Conservation (phyloP, 2,113 vertebrate species). For the Tringa solitaria region DNA sequence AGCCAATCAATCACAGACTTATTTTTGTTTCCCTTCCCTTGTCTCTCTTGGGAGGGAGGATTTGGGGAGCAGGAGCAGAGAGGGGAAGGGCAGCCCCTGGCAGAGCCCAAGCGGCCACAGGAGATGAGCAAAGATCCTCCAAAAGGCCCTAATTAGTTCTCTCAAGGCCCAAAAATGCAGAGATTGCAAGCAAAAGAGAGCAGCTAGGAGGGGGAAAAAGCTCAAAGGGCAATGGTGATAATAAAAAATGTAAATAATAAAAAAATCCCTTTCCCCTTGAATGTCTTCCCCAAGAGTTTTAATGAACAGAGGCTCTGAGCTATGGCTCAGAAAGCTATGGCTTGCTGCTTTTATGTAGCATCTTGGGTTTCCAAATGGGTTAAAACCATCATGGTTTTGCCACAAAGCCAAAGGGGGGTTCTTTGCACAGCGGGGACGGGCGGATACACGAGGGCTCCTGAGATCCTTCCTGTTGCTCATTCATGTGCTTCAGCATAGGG, state of each 20-base stretch:
- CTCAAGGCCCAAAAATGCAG: background rate
- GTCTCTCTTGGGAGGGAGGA: background rate
- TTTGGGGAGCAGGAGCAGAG: background rate
- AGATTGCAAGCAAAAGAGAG: background rate
- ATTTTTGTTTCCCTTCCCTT: background rate
- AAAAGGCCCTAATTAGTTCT: rapidly evolving
- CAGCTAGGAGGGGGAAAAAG: background rate
- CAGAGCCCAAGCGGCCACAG: background rate
- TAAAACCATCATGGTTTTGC: background rate
- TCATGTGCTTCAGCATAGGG: background rate
- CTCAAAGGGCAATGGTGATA: background rate
- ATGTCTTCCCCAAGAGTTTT: background rate
- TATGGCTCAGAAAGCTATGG: background rate
- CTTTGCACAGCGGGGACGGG: rapidly evolving
- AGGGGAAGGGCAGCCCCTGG: background rate
- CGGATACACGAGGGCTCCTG: rapidly evolving
- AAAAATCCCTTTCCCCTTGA: background rate
- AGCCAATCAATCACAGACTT: background rate
- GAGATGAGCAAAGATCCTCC: background rate
- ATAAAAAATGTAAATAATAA: background rate
- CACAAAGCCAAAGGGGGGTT: rapidly evolving
- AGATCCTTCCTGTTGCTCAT: background rate
- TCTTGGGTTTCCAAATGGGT: slow-evolving; percentile 20
- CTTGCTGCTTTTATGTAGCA: background rate
- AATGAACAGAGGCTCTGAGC: background rate